Percentiles rank a stretch among this genome's conserved stretches.
Evolutionary conservation across 2,113 vertebrate genomes (phyloP).

Genomic region (Pseudopodoces humilis): DNA sequence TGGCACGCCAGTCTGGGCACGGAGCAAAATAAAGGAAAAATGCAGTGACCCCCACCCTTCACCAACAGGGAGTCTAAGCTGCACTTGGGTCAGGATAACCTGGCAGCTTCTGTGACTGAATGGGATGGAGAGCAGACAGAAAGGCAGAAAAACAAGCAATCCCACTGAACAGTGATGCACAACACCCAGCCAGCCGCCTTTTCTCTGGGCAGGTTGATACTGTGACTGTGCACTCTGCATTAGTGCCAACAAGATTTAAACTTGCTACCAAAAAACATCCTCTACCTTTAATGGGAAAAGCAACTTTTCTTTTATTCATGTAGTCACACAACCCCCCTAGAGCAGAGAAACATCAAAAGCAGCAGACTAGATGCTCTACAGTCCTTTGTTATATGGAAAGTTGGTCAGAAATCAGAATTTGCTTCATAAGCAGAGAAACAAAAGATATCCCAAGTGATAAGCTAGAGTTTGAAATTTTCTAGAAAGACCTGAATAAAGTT

Average conservation of each 20-base stretch:
- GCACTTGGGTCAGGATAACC: not conserved
- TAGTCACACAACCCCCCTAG: rapidly evolving
- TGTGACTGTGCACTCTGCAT: not conserved
- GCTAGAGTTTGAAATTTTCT: not conserved
- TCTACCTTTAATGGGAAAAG: not conserved
- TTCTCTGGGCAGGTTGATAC: not conserved
- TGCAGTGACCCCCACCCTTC: not conserved
- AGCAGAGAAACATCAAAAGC: not conserved
- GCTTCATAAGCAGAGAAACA: not conserved
- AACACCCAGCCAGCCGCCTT: not conserved
- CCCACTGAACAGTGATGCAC: not conserved
- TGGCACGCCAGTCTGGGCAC: not conserved
- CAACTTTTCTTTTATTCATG: not conserved
- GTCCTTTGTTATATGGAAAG: not conserved
- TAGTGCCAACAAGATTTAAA: not conserved
- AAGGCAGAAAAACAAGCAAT: not conserved
- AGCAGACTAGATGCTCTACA: not conserved
- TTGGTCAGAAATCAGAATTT: not conserved
- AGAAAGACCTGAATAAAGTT: not conserved
- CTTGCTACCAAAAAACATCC: not conserved
- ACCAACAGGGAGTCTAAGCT: not conserved
- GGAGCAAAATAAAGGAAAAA: not conserved
- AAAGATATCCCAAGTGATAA: not conserved
- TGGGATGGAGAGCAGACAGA: not conserved
- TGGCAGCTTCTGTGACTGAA: not conserved